These are phyloP conservation scores for Schizothorax lantsangensis DNA, from an alignment of 2,797 vertebrate species.

Conservation along the genomic window DNA sequence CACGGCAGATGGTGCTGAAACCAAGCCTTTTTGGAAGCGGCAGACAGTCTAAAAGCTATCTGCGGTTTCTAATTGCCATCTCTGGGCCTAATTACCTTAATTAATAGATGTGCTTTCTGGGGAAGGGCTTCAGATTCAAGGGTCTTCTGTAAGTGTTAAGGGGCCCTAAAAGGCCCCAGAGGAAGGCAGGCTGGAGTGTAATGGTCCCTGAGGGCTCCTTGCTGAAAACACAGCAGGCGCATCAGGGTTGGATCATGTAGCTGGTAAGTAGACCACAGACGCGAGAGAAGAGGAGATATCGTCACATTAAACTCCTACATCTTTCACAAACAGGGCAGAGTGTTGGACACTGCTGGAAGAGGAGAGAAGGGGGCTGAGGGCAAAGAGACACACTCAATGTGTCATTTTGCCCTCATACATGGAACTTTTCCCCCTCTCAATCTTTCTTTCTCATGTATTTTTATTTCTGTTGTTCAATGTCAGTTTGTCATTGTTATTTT, in stretches of 20 bases:
- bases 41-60: conserved; percentile 89
- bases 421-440: conserved; percentile 42
- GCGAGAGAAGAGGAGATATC: conserved; percentile 76
- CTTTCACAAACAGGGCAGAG: conserved; percentile 69
- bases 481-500: neutral
- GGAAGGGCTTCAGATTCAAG: conserved; percentile 66
- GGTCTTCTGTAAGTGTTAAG: conserved; percentile 83
- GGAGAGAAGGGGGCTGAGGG: conserved; percentile 20
- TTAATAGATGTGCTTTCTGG: conserved; percentile 89
- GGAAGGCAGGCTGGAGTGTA: conserved; percentile 76
- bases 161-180: conserved; percentile 84
- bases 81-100: conserved; percentile 95
- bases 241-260: conserved; percentile 85
- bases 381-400: conserved; percentile 40
- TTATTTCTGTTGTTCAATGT: neutral
- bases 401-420: conserved; percentile 43
- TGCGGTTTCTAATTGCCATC: conserved; percentile 91
- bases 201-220: conserved; percentile 80
- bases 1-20: conserved; percentile 90
- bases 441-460: conserved; percentile 6
- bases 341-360: conserved; percentile 47
- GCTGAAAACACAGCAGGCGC: conserved; percentile 86
- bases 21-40: conserved; percentile 80
- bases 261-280: conserved; percentile 77
- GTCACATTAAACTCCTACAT: conserved; percentile 76